Conservation (phyloP, 1,140 invertebrate species). For the Calephelis nemesis region DNA sequence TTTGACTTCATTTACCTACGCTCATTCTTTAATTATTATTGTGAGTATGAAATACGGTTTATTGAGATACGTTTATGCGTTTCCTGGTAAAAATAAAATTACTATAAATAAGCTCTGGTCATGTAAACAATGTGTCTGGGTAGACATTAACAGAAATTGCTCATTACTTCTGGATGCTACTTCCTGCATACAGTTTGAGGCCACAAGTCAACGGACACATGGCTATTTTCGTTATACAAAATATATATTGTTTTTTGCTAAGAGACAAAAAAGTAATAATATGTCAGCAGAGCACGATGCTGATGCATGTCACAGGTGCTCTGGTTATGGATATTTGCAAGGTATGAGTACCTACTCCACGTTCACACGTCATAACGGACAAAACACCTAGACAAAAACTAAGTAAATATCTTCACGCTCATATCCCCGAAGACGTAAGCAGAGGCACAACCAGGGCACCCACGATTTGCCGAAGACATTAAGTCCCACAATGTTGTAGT, state of each 20-base stretch:
- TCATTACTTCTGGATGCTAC: conserved; percentile 21
- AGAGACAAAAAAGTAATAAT: not conserved
- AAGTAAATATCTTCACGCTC: too few species aligned
- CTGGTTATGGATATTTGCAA: too few species aligned
- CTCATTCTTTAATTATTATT: not conserved
- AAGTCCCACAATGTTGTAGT: too few species aligned
- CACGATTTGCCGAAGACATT: too few species aligned
- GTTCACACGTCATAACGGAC: too few species aligned
- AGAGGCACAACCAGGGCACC: too few species aligned
- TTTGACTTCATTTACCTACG: too few species aligned
- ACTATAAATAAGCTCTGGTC: conserved; percentile 8
- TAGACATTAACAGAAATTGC: conserved; percentile 4
- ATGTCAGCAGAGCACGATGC: not conserved
- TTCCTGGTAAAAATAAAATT: conserved; percentile 1
- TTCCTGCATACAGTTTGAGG: conserved; percentile 15
- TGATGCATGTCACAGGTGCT: not conserved
- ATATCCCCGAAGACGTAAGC: too few species aligned
- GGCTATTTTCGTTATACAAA: conserved; percentile 1
- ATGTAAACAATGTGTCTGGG: conserved; percentile 10
- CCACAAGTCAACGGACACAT: not conserved
- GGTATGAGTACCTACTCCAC: too few species aligned
- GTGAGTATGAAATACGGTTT: not conserved
- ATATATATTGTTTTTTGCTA: not conserved
- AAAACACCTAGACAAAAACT: too few species aligned
- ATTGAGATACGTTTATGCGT: not conserved